Evolutionary conservation across 1,140 invertebrate species (phyloP).

Genomic region (Parapsyche elsis): DNA sequence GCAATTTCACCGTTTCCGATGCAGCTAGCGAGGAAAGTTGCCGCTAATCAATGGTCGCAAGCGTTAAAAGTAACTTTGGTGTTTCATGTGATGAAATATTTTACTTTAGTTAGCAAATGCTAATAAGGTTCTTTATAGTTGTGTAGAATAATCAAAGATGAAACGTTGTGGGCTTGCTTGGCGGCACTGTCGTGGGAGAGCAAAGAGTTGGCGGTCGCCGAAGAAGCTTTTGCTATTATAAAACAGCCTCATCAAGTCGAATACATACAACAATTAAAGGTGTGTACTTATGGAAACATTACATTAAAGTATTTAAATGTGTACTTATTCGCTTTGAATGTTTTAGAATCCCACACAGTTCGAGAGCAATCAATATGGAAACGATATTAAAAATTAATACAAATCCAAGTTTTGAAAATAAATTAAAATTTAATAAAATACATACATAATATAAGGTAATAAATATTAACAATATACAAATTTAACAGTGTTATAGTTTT

Average conservation of each 20-base stretch:
- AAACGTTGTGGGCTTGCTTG: constrained; percentile 89
- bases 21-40: constrained; percentile 68
- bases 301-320: background rate
- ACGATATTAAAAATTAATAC: background rate
- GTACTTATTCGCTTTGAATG: background rate
- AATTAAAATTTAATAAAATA: background rate
- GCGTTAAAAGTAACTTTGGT: constrained; percentile 61
- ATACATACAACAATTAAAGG: constrained; percentile 88
- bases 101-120: background rate
- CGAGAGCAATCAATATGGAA: background rate
- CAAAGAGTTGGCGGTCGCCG: constrained; percentile 79
- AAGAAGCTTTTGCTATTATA: constrained; percentile 94
- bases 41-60: constrained; percentile 67
- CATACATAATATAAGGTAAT: too few relatives aligned
- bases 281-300: constrained; percentile 53
- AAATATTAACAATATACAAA: too few relatives aligned
- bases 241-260: constrained; percentile 91
- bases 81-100: background rate
- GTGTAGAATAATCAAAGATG: constrained; percentile 73
- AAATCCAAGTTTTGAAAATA: background rate
- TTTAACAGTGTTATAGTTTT: too few relatives aligned
- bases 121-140: constrained; percentile 57
- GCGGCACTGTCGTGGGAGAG: constrained; percentile 87
- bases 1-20: constrained; percentile 68
- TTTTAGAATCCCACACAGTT: background rate